phyloP scores from a whole-genome alignment of 2,113 vertebrate genomes.

The Spheniscus mendiculus region DNA sequence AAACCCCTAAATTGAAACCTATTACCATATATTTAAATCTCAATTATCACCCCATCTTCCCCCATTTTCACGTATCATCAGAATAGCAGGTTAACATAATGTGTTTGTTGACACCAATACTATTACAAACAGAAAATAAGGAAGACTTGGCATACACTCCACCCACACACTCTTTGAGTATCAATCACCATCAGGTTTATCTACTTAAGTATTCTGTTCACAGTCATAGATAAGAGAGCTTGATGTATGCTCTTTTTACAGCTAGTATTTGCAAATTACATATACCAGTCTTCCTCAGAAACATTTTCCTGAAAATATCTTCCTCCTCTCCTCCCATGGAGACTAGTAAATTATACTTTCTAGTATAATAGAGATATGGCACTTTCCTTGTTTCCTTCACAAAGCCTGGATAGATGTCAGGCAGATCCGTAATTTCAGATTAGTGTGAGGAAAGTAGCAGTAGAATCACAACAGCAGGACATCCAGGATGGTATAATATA shows the following conservation, averaged over 20 bases:
- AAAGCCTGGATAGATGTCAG: not conserved
- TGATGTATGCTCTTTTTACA: not conserved
- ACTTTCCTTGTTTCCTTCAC: not conserved
- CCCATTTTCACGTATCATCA: not conserved
- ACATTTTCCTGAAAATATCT: not conserved
- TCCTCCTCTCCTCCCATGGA: not conserved
- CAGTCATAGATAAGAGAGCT: not conserved
- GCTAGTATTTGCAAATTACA: not conserved
- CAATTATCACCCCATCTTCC: not conserved
- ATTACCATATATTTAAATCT: not conserved
- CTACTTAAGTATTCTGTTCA: not conserved
- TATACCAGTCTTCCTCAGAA: not conserved
- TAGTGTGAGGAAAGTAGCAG: not conserved
- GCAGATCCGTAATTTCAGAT: not conserved
- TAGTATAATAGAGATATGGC: not conserved
- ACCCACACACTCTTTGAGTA: not conserved
- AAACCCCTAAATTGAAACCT: not conserved
- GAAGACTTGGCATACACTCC: not conserved
- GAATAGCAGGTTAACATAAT: not conserved
- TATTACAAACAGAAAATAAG: not conserved
- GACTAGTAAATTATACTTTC: not conserved
- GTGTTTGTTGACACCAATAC: not conserved
- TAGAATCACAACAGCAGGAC: constrained; percentile 17
- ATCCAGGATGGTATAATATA: not conserved
- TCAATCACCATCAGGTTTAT: not conserved